A percentile compares a stretch with the other conserved stretches of the same genome.
Conservation (phyloP, 2,797 vertebrate genomes). For the Gorsachius magnificus region DNA sequence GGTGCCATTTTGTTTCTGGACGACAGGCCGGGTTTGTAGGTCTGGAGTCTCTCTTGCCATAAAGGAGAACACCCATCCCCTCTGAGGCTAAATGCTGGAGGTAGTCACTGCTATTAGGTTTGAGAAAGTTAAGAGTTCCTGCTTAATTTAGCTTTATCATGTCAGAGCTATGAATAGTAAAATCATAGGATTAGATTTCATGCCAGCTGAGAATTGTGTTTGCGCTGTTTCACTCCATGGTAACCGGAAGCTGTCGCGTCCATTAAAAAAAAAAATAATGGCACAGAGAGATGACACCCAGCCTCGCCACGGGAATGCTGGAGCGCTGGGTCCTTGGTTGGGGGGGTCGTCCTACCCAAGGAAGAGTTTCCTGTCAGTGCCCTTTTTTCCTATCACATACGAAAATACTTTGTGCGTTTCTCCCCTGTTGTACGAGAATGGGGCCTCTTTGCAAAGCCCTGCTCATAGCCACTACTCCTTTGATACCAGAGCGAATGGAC, state of each 20-base stretch:
- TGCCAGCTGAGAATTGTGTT: constrained; percentile 52
- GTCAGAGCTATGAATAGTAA: constrained; percentile 59
- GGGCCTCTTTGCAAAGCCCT: not conserved
- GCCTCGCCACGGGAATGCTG: not conserved
- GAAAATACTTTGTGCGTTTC: not conserved
- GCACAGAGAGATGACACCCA: not conserved
- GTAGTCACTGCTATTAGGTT: not conserved
- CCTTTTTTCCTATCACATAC: fast-evolving
- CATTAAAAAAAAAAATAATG: not conserved
- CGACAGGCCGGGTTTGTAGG: not conserved
- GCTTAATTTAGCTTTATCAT: constrained; percentile 46
- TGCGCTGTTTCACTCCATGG: constrained; percentile 29
- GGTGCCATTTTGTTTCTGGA: constrained; percentile 19
- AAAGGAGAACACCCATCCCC: not conserved
- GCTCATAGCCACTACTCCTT: not conserved
- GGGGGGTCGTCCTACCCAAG: not conserved
- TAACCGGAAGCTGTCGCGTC: constrained; percentile 14
- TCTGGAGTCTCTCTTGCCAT: not conserved
- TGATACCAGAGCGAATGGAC: not conserved
- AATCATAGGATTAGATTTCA: constrained; percentile 27
- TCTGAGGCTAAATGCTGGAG: not conserved
- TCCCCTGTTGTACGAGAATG: fast-evolving
- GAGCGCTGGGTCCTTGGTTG: not conserved
- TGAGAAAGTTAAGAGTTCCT: constrained; percentile 12
- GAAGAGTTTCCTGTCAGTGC: not conserved